Evolutionary conservation across 2,113 vertebrate species (phyloP), one percentile per base, ranked within the genome.

Genomic region (Hippocampus abdominalis): DNA sequence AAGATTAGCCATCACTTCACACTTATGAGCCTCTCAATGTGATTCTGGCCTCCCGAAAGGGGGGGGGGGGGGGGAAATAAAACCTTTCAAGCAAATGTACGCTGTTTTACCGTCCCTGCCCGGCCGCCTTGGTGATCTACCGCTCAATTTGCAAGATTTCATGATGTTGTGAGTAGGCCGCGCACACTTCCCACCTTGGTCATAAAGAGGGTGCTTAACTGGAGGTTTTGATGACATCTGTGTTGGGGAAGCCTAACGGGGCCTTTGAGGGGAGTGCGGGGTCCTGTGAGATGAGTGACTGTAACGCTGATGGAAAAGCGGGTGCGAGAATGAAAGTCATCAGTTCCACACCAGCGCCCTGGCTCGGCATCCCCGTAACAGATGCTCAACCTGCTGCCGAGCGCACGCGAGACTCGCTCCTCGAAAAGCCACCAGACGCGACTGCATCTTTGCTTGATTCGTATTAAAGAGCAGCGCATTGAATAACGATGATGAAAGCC

Each of bases 1-100:
- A 54, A 79, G 73, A 88, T 89, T 82, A 80, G 75, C 76, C 68
- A 73, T 82, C 71, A 73, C 73, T 69, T 80, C 64, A 74, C 67
- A 77, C 80, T 69, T 61, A 73, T 51, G 63, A 20, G 60, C 11
- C 60, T 56, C 64, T 21, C 23, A 39, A 71, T 71, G 57, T 71
- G 76, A 77, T 71, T 71, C 76, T 66, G 29, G 27, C 40, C 6
- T 76, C 73, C 79, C 74, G 18, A 3, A 63, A 25, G 75, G 74
- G 61, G 0, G 23, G 54, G 18, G 2, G 65, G 23, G 75, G 74
- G 61, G 0, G 23, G 54, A 69, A 63, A 67, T 51, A 68, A 65
- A 73, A 54, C 69, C 46, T 69, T 75, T 39, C 51, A 68, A 61
- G 62, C 40, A 59, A 75, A 13, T 10, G 69, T 49, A 4, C 1